Conservation (phyloP, 2,888 invertebrate species). For the Agonopterix arenella region DNA sequence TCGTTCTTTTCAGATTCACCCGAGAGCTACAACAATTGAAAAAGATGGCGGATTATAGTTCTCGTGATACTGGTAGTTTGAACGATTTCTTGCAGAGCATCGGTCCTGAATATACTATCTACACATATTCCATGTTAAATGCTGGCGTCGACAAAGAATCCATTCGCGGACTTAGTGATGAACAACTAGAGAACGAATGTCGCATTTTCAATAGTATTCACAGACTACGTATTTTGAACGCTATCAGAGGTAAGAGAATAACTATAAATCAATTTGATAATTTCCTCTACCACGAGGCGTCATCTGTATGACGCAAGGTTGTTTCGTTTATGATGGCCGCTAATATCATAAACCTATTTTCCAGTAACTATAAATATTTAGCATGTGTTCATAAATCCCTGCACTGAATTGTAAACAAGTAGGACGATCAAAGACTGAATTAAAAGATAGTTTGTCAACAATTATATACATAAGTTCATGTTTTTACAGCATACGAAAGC, state of each 20-base stretch:
- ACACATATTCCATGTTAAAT: slow-evolving; percentile 97
- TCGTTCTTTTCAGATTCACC: slow-evolving; percentile 81
- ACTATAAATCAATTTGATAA: slow-evolving; percentile 9
- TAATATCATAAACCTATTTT: slow-evolving; percentile 15
- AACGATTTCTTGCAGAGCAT: slow-evolving; percentile 90
- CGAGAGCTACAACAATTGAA: slow-evolving; percentile 95
- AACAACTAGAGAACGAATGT: slow-evolving; percentile 93
- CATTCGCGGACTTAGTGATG: slow-evolving; percentile 91
- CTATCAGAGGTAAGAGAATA: slow-evolving; percentile 80
- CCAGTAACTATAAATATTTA: slow-evolving; percentile 5
- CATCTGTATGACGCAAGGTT: slow-evolving; percentile 2
- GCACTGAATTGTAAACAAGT: slow-evolving; percentile 3
- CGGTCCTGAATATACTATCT: slow-evolving; percentile 94
- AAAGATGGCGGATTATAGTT: slow-evolving; percentile 97
- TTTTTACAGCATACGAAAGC: slow-evolving; percentile 78
- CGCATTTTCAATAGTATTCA: slow-evolving; percentile 97
- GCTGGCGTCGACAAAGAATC: slow-evolving; percentile 96
- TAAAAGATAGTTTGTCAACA: background rate
- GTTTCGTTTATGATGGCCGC: slow-evolving; percentile 16
- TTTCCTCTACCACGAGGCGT: slow-evolving; percentile 2
- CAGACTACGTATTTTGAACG: slow-evolving; percentile 91
- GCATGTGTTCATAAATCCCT: slow-evolving; percentile 1
- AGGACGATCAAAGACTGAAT: slow-evolving; percentile 5
- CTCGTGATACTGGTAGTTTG: slow-evolving; percentile 93
- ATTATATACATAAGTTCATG: background rate